phyloP scores from a whole-genome alignment of 2,797 vertebrate genomes.

The Bradypodion pumilum region DNA sequence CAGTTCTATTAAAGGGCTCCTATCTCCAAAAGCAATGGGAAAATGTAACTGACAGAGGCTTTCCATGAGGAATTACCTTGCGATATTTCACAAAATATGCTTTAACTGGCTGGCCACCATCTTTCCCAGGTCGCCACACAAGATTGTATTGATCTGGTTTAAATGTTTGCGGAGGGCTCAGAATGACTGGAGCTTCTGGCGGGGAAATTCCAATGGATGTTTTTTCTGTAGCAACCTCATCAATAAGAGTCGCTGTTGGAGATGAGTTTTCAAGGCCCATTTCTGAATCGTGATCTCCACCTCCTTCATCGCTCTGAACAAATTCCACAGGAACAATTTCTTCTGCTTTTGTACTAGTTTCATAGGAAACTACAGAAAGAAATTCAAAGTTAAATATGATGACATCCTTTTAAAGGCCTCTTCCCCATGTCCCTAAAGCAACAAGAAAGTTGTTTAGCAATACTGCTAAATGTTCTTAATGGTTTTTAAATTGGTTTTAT shows the following conservation, averaged over 20 bases:
- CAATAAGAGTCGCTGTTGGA: rapidly evolving
- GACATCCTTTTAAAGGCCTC: too few species aligned
- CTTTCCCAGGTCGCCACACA: constrained; percentile 89
- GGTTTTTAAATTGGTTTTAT: too few species aligned
- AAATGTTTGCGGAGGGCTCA: constrained; percentile 90
- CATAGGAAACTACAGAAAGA: constrained; percentile 72
- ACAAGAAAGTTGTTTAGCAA: too few species aligned
- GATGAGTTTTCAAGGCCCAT: rapidly evolving
- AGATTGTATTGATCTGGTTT: constrained; percentile 88
- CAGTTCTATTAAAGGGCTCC: background rate
- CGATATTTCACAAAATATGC: constrained; percentile 97
- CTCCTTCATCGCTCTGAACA: constrained; percentile 79
- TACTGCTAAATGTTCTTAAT: too few species aligned
- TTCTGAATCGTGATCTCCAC: constrained; percentile 47
- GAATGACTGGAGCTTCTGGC: constrained; percentile 94
- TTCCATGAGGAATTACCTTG: constrained; percentile 79
- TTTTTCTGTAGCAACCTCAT: constrained; percentile 56
- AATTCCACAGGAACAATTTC: constrained; percentile 57
- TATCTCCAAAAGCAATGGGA: too few species aligned
- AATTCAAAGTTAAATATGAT: constrained; percentile 44
- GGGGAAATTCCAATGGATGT: constrained; percentile 63
- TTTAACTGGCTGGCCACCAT: constrained; percentile 87
- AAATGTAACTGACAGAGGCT: background rate
- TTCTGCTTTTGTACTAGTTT: constrained; percentile 59
- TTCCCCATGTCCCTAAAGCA: too few species aligned